Conservation (phyloP, 1,140 invertebrate species). For the Heliconius nattereri region DNA sequence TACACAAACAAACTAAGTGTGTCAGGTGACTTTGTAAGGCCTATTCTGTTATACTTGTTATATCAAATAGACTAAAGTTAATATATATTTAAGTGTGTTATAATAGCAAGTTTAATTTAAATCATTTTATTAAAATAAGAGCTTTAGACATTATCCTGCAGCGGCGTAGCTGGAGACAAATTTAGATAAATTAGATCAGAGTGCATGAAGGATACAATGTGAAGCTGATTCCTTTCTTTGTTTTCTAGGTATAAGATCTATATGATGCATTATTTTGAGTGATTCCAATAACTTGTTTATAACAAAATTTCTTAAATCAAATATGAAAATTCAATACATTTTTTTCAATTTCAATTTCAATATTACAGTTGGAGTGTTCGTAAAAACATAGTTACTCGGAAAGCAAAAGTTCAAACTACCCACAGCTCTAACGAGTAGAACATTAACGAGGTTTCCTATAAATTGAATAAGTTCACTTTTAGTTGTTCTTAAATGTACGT, state of each 20-base stretch:
- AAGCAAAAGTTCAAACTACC: slow-evolving; percentile 6
- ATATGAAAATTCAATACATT: neutral
- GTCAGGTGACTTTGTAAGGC: neutral
- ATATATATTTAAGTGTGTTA: neutral
- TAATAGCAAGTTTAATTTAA: too few species aligned
- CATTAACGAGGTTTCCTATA: slow-evolving; percentile 13
- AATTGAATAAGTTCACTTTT: slow-evolving; percentile 12
- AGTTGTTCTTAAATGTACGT: neutral
- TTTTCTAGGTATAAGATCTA: too few species aligned
- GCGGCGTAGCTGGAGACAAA: too few species aligned
- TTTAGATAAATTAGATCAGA: too few species aligned
- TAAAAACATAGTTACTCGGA: neutral
- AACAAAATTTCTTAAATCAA: neutral
- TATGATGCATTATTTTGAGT: too few species aligned
- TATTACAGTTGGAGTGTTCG: neutral
- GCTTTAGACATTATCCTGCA: too few species aligned
- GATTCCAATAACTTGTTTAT: neutral
- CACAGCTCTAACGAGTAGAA: slow-evolving; percentile 6
- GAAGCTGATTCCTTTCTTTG: too few species aligned
- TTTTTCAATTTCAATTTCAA: neutral
- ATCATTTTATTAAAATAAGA: too few species aligned
- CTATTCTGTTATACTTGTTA: neutral
- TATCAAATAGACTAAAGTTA: neutral
- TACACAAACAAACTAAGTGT: neutral
- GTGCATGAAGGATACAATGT: too few species aligned